Evolutionary conservation across 2,888 invertebrate genomes (phyloP).

Genomic region (Odontocerum albicorne): DNA sequence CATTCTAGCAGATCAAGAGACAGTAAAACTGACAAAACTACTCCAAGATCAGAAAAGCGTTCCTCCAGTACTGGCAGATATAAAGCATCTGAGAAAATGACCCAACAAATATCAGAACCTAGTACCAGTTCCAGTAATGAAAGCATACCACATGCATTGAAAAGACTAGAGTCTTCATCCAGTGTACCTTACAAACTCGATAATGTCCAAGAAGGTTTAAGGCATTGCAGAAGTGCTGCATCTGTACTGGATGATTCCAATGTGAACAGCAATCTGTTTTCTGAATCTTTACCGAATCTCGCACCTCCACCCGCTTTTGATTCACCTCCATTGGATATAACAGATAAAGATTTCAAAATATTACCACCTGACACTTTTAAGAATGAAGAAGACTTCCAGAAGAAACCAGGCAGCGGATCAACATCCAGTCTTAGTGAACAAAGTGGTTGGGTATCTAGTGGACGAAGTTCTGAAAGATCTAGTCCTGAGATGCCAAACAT

Average conservation of each 20-base stretch:
- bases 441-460: conserved; percentile 86
- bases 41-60: conserved; percentile 49
- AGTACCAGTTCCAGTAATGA: conserved; percentile 64
- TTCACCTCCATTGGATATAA: conserved; percentile 56
- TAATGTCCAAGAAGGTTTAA: conserved; percentile 52
- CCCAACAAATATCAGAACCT: conserved; percentile 57
- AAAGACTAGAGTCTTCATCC: conserved; percentile 59
- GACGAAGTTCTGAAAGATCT: conserved; percentile 66
- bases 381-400: conserved; percentile 47
- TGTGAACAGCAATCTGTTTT: conserved; percentile 56
- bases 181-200: conserved; percentile 68
- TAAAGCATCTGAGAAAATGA: conserved; percentile 57
- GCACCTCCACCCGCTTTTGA: conserved; percentile 65
- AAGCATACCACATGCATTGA: conserved; percentile 54
- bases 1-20: conserved; percentile 56
- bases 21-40: conserved; percentile 54
- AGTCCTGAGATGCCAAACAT: conserved; percentile 54
- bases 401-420: conserved; percentile 55
- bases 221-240: conserved; percentile 61
- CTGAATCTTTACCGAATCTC: conserved; percentile 73
- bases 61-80: conserved; percentile 43
- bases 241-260: conserved; percentile 61
- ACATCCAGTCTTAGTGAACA: conserved; percentile 77
- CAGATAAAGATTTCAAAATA: conserved; percentile 56
- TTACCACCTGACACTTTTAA: conserved; percentile 54